A percentile compares a stretch with the other conserved stretches of the same genome.
Conservation (phyloP, 2,888 invertebrate species). For the Xylota sylvarum region DNA sequence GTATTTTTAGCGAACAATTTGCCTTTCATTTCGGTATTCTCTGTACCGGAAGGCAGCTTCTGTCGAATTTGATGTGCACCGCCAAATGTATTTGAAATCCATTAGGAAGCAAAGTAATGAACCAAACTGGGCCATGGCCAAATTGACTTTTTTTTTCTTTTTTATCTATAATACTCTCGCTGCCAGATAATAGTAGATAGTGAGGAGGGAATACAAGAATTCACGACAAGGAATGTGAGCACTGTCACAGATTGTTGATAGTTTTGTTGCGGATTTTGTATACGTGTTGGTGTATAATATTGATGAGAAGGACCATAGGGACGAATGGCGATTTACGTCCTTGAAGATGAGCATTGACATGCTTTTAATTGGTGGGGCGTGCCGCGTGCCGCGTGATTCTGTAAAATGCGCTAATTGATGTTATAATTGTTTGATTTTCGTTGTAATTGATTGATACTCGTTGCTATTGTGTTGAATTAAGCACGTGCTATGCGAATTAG, state of each 20-base stretch:
- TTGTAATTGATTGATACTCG: background rate
- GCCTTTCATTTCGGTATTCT: background rate
- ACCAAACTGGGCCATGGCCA: constrained; percentile 59
- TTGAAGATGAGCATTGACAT: constrained; percentile 49
- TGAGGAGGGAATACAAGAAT: constrained; percentile 3
- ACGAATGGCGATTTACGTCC: constrained; percentile 33
- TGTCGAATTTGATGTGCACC: constrained; percentile 13
- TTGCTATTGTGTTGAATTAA: background rate
- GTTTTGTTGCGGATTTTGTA: background rate
- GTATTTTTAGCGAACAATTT: constrained; percentile 1
- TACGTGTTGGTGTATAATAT: background rate
- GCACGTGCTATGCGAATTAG: constrained; percentile 18
- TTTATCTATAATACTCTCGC: no score
- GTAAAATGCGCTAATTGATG: constrained; percentile 33
- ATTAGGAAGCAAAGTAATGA: constrained; percentile 35
- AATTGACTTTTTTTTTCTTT: constrained; percentile 9
- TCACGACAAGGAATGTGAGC: background rate
- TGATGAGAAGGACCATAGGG: background rate
- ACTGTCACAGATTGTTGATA: constrained; percentile 1
- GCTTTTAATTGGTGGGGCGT: constrained; percentile 39
- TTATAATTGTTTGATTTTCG: constrained; percentile 7
- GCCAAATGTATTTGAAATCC: constrained; percentile 28
- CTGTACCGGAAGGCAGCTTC: background rate
- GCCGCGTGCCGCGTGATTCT: constrained; percentile 44
- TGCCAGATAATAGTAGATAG: constrained; percentile 1